These are phyloP conservation scores for Amiota minor DNA, from an alignment of 2,888 invertebrate species.

Conservation along the genomic window DNA sequence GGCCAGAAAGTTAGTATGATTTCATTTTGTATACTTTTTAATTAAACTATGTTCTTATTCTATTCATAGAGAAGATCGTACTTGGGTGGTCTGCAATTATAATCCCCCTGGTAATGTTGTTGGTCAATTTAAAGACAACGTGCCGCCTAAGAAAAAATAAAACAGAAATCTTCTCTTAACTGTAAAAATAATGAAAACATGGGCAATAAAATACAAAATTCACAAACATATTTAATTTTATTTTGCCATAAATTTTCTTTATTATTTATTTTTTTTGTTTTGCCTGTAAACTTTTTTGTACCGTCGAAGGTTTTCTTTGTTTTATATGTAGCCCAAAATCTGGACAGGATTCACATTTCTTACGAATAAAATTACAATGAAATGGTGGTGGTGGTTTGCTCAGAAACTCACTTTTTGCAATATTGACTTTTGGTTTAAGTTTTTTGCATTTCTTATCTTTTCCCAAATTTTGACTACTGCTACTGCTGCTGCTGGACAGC, in stretches of 20 bases:
- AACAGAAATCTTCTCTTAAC: neutral
- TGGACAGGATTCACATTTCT: conserved; percentile 7
- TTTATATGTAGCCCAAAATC: neutral
- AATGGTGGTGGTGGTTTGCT: neutral
- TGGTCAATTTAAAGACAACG: conserved; percentile 83
- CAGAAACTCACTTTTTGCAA: no score
- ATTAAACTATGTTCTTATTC: neutral
- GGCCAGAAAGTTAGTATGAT: conserved; percentile 63
- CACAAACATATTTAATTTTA: neutral
- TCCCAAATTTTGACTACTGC: conserved; percentile 7
- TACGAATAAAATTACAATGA: neutral
- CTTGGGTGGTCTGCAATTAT: conserved; percentile 88
- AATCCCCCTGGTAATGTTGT: conserved; percentile 91
- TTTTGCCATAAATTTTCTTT: neutral
- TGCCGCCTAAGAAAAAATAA: conserved; percentile 73
- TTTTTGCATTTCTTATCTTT: neutral
- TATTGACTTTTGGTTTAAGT: neutral
- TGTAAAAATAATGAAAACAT: neutral
- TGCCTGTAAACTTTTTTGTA: neutral
- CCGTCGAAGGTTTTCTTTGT: neutral
- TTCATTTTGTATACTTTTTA: neutral
- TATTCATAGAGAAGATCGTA: conserved; percentile 76
- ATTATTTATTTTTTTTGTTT: neutral
- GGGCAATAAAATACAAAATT: neutral
- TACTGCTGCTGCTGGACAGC: neutral